Percentiles rank a stretch among this genome's conserved stretches.
phyloP scores from a whole-genome alignment of 1,140 invertebrate genomes.

The Sitobion miscanthi region DNA sequence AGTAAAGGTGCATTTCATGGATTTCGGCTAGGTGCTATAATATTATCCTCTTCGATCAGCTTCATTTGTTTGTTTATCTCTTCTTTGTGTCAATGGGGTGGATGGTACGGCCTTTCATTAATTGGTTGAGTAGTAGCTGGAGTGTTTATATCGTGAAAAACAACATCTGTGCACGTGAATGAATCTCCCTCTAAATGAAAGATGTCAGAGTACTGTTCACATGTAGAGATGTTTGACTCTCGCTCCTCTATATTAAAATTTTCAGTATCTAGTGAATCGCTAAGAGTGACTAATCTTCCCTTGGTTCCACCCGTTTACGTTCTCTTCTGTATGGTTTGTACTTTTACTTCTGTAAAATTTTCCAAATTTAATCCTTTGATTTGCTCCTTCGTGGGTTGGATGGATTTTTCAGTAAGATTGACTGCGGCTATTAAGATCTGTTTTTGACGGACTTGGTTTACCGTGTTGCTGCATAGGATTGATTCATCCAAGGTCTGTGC shows the following conservation, averaged over 20 bases:
- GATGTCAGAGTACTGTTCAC: too few relatives aligned
- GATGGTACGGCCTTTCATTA: constrained; percentile 28
- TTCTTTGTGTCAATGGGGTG: constrained; percentile 60
- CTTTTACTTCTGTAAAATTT: too few relatives aligned
- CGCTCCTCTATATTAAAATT: too few relatives aligned
- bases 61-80: constrained; percentile 62
- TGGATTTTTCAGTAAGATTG: neutral
- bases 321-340: too few relatives aligned
- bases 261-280: too few relatives aligned
- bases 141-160: constrained; percentile 58
- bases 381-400: too few relatives aligned
- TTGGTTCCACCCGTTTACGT: too few relatives aligned
- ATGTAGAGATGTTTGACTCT: too few relatives aligned
- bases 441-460: neutral
- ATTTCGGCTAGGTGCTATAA: constrained; percentile 53
- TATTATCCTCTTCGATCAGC: constrained; percentile 57
- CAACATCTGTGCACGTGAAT: too few relatives aligned
- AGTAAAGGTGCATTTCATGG: neutral
- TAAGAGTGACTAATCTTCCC: too few relatives aligned
- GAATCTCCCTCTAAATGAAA: too few relatives aligned
- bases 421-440: neutral
- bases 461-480: neutral
- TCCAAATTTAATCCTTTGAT: too few relatives aligned
- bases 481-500: neutral
- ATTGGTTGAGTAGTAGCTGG: constrained; percentile 58